A percentile compares a stretch with the other conserved stretches of the same genome.
Conservation (phyloP, 2,113 vertebrate species). For the Telmatochromis sp. region DNA sequence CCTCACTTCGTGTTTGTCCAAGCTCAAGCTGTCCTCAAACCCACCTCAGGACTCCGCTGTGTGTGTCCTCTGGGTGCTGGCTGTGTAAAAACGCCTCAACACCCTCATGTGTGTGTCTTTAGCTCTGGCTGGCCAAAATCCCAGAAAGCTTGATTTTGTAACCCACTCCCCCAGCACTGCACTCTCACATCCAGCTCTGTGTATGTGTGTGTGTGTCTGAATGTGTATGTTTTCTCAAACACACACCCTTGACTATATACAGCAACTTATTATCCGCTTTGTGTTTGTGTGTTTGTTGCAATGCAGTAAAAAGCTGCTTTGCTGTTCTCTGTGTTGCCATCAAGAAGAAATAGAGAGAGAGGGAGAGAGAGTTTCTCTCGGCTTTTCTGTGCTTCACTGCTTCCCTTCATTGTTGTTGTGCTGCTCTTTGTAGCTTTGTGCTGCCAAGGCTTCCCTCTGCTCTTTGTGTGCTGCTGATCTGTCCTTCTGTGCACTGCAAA, state of each 20-base stretch:
- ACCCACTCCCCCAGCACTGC: neutral
- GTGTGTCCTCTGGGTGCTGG: conserved; percentile 32
- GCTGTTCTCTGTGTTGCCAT: conserved; percentile 29
- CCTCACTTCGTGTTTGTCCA: conserved; percentile 30
- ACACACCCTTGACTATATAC: conserved; percentile 7
- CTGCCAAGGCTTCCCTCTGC: conserved; percentile 40
- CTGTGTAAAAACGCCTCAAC: conserved; percentile 12
- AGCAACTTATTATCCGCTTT: conserved; percentile 10
- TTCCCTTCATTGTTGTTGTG: conserved; percentile 31
- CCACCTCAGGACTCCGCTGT: conserved; percentile 5
- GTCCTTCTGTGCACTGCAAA: neutral
- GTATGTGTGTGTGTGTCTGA: neutral
- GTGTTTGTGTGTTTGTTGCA: conserved; percentile 47
- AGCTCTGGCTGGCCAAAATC: conserved; percentile 31
- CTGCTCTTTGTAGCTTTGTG: conserved; percentile 30
- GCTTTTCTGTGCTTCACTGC: conserved; percentile 35
- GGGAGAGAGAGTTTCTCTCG: neutral
- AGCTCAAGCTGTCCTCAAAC: conserved; percentile 17
- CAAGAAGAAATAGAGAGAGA: conserved; percentile 7
- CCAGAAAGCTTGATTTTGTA: conserved; percentile 9
- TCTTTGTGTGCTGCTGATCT: conserved; percentile 23
- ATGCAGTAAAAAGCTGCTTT: conserved; percentile 53
- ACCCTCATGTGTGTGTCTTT: conserved; percentile 29
- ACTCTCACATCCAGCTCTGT: conserved; percentile 12
- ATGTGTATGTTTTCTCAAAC: neutral